These are phyloP conservation scores for Acanthurus tractus DNA, from an alignment of 2,797 vertebrate species.

Conservation along the genomic window DNA sequence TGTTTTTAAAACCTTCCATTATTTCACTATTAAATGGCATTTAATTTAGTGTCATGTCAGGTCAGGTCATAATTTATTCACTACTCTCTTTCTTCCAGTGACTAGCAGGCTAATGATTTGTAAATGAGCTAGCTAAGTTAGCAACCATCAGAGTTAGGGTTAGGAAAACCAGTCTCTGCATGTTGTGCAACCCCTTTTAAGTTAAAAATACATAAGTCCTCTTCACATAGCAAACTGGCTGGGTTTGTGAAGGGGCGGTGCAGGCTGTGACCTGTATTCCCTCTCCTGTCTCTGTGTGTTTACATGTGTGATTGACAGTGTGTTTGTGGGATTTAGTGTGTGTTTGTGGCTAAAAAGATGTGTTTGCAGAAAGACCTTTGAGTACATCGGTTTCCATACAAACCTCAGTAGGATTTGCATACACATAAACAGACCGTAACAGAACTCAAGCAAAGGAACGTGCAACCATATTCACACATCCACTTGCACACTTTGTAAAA, in stretches of 20 bases:
- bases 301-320: background rate
- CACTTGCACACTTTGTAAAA: background rate
- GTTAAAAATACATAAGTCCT: background rate
- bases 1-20: too few relatives aligned
- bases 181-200: background rate
- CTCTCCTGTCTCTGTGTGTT: background rate
- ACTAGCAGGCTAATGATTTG: too few relatives aligned
- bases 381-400: slow-evolving; percentile 2
- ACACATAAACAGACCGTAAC: background rate
- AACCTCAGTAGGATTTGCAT: slow-evolving; percentile 2
- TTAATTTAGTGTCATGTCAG: too few relatives aligned
- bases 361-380: slow-evolving; percentile 4
- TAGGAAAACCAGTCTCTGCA: background rate
- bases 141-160: too few relatives aligned
- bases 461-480: background rate
- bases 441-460: background rate
- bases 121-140: too few relatives aligned
- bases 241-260: background rate
- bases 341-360: background rate
- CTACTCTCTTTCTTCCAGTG: too few relatives aligned
- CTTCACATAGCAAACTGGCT: background rate
- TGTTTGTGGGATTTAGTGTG: background rate
- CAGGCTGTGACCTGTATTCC: slow-evolving; percentile 5
- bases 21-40: too few relatives aligned
- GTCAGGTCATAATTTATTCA: too few relatives aligned